A percentile compares a stretch with the other conserved stretches of the same genome.
Evolutionary conservation across 2,888 invertebrate species (phyloP).

Genomic region (Acleris laterana): DNA sequence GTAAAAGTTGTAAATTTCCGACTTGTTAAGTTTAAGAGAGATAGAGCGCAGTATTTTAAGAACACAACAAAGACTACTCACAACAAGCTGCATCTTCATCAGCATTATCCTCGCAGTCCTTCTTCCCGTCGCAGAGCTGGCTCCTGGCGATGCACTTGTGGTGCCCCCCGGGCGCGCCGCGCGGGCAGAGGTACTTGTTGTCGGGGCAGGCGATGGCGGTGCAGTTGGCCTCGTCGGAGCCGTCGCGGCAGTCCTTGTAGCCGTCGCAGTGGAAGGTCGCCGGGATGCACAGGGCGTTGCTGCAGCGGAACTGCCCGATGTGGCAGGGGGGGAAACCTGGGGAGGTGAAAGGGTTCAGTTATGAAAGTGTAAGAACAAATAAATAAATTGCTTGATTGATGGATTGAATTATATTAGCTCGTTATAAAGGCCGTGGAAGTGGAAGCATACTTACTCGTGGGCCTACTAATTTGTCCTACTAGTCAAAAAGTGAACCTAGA

Average conservation of each 20-base stretch:
- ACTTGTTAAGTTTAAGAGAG: too few relatives aligned
- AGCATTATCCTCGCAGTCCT: slow-evolving; percentile 95
- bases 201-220: slow-evolving; percentile 94
- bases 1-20: too few relatives aligned
- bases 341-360: slow-evolving; percentile 24
- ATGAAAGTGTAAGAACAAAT: too few relatives aligned
- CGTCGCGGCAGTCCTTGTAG: slow-evolving; percentile 95
- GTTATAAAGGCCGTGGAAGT: too few relatives aligned
- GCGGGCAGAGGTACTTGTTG: slow-evolving; percentile 95
- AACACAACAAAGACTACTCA: slow-evolving; percentile 78
- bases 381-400: too few relatives aligned
- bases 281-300: slow-evolving; percentile 96
- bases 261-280: slow-evolving; percentile 93
- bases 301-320: slow-evolving; percentile 95
- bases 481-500: too few relatives aligned
- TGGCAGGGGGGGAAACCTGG: slow-evolving; percentile 95
- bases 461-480: too few relatives aligned
- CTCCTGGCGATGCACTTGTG: slow-evolving; percentile 95
- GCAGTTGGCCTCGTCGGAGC: slow-evolving; percentile 95
- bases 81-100: slow-evolving; percentile 96
- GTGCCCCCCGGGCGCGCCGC: slow-evolving; percentile 87
- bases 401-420: too few relatives aligned
- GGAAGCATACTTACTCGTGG: too few relatives aligned
- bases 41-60: not conserved
- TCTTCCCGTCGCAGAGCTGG: slow-evolving; percentile 95